Conservation (phyloP, 2,113 vertebrate genomes). For the Melierax canorus region DNA sequence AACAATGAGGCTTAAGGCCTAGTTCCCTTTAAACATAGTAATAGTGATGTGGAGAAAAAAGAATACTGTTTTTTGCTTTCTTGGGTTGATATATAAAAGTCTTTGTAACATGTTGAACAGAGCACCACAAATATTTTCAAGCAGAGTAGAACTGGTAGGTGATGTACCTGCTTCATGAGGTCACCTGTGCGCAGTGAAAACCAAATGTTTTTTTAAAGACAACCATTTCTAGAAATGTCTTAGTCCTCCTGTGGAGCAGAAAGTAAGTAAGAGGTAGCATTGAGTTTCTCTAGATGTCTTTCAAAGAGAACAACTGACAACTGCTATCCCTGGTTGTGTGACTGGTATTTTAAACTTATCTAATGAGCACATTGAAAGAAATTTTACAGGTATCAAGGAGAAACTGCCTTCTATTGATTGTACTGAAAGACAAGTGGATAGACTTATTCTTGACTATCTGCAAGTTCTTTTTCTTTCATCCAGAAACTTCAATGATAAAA, state of each 20-base stretch:
- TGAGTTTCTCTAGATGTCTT: conserved; percentile 59
- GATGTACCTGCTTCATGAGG: conserved; percentile 64
- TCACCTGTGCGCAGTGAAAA: conserved; percentile 63
- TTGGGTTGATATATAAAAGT: conserved; percentile 69
- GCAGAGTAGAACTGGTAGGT: conserved; percentile 76
- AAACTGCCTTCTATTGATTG: conserved; percentile 68
- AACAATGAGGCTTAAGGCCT: too few relatives aligned
- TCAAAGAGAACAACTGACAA: conserved; percentile 66
- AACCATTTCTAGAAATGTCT: conserved; percentile 77
- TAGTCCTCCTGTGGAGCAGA: conserved; percentile 79
- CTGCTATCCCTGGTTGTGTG: conserved; percentile 64
- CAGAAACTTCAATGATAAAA: conserved; percentile 72
- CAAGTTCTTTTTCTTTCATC: conserved; percentile 67
- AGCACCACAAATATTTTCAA: conserved; percentile 79
- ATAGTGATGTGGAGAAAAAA: conserved; percentile 71
- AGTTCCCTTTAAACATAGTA: conserved; percentile 34
- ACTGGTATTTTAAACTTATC: conserved; percentile 75
- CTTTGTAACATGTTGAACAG: conserved; percentile 75
- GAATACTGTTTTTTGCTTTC: conserved; percentile 75
- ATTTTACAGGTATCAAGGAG: conserved; percentile 59
- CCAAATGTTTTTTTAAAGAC: conserved; percentile 56
- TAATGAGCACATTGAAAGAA: conserved; percentile 71
- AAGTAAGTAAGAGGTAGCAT: conserved; percentile 75
- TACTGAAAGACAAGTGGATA: conserved; percentile 50
- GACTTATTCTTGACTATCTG: conserved; percentile 62